phyloP scores from a whole-genome alignment of 30 jellyfish, hydroid and myxozoan genomes.

The Clytia hemisphaerica region DNA sequence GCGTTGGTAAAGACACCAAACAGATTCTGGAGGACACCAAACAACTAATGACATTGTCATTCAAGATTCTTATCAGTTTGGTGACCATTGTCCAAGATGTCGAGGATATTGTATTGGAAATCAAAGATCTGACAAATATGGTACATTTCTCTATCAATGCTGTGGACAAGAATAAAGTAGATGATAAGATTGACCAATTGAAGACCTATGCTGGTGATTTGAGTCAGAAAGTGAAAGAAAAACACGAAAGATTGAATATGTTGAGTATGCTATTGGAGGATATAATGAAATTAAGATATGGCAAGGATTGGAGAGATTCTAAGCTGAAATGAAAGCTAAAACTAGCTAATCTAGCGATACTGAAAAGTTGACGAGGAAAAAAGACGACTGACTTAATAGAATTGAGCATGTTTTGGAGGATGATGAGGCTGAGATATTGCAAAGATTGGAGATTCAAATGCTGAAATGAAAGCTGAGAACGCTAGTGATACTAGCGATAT shows the following conservation, averaged over 20 bases:
- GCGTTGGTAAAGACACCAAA: constrained; percentile 13
- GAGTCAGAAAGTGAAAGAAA: constrained; percentile 10
- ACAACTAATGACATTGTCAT: constrained; percentile 2
- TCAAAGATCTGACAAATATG: constrained; percentile 26
- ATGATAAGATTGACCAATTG: constrained; percentile 1
- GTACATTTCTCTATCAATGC: constrained; percentile 24
- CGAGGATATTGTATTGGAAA: constrained; percentile 14
- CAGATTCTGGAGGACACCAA: constrained; percentile 12
- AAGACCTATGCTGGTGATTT: constrained; percentile 8
- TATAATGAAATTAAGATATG: constrained; percentile 13
- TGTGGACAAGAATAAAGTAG: constrained; percentile 9
- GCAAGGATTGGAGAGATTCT: no score
- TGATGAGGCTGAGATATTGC: no score
- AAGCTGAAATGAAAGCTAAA: no score
- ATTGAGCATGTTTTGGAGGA: no score
- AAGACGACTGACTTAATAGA: no score
- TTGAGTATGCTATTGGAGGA: constrained; percentile 14
- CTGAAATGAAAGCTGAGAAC: no score
- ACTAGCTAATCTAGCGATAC: no score
- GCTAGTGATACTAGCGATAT: no score
- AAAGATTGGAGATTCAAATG: no score
- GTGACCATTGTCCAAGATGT: constrained; percentile 21
- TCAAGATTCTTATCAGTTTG: constrained; percentile 2
- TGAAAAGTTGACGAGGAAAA: no score
- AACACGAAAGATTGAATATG: constrained; percentile 12